Evolutionary conservation across 2,113 vertebrate species (phyloP).

Genomic region (Oncorhynchus gorbuscha): DNA sequence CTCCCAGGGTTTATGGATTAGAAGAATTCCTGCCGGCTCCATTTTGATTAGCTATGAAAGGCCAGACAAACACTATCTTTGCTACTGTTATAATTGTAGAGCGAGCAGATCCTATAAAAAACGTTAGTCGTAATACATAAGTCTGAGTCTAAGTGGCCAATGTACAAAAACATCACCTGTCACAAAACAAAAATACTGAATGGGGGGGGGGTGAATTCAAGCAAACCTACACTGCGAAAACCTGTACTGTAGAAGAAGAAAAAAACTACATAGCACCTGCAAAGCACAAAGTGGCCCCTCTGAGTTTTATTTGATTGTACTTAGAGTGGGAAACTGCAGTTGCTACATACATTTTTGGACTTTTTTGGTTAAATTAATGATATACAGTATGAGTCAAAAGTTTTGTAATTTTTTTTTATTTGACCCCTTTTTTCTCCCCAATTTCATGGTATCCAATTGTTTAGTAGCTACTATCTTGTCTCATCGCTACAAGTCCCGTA

Average conservation of each 20-base stretch:
- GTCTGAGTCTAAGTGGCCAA: background rate
- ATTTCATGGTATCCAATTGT: too few relatives aligned
- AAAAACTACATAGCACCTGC: background rate
- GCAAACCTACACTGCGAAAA: background rate
- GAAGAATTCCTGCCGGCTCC: constrained; percentile 28
- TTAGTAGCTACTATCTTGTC: too few relatives aligned
- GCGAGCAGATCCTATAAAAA: background rate
- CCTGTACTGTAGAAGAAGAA: background rate
- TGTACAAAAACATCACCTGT: constrained; percentile 1
- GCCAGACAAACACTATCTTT: background rate
- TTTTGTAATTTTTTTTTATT: too few relatives aligned
- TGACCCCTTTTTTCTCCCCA: too few relatives aligned
- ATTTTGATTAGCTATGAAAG: constrained; percentile 27
- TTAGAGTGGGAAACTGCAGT: background rate
- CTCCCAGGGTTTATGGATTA: constrained; percentile 44
- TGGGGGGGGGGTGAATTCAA: background rate
- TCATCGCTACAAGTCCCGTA: too few relatives aligned
- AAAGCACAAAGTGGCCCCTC: background rate
- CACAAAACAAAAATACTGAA: background rate
- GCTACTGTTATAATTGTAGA: background rate
- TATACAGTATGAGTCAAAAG: too few relatives aligned
- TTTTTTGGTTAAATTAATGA: too few relatives aligned
- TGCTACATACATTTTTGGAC: too few relatives aligned
- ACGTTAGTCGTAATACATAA: background rate
- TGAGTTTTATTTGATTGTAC: background rate